Base-by-base conservation (phyloP, 2,888 invertebrate species). In the Apodemia mormo region DNA sequence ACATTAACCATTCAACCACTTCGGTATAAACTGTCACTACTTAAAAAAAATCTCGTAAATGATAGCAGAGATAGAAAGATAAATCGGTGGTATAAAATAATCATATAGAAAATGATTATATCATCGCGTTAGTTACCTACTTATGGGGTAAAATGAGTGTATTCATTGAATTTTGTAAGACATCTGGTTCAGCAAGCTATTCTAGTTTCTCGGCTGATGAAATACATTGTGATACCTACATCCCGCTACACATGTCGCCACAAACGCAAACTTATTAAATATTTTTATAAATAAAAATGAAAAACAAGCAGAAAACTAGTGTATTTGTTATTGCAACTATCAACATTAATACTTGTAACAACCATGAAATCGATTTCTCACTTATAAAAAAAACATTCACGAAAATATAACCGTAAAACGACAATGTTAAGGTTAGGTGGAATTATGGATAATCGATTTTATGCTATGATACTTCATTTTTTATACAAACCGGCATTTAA, bases 381-480 rank as follows among this genome's bases (percentile, higher is more conserved):
- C 56, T 56, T 10, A 29, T 56, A 56, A 49, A 49, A 43, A 45
- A 49, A 49, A 49, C 49, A 49, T 61, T 61, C 30, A 61, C 61
- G 61, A 61, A 61, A 30, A 33, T 2, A 33, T 33, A 6, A 61
- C 33, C 29, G 33, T 30, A 61, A 61, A 61, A 61, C 61, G 61
- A 61, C 61, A 61, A 61, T 61, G 61, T 61, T 61, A 61, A 61
- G 33, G 61, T 61, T 64, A 64, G 61, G 61, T 37, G 14, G 37
- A 64, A 33, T 64, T 37, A 64, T 33, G 37, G 61, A n/a, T 64
- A 64, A 64, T 64, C 61, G 37, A 64, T 64, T 64, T 64, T 64
- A 64, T 37, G 61, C 33, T 37, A 12, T 64, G 33, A 64, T 64
- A n/a, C 33, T 33, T 64, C 37, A 64, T 64, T 64, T 64, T 58